Evolutionary conservation across 2,888 invertebrate species (phyloP).

Genomic region (Abrostola triplasia): DNA sequence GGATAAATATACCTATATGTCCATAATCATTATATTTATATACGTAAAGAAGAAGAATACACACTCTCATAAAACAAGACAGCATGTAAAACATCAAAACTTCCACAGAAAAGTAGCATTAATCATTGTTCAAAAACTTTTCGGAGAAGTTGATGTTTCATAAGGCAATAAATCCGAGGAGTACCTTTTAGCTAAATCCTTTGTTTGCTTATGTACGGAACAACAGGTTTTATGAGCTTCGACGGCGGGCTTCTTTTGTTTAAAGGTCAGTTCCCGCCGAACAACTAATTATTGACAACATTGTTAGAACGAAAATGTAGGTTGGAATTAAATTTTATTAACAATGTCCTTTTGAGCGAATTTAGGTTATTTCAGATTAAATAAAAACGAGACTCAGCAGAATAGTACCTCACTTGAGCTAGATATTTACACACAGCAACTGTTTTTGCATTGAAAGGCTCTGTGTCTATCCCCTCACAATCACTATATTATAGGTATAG

Average conservation of each 20-base stretch:
- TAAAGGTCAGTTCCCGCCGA: constrained; percentile 23
- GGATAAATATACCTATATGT: too few species aligned
- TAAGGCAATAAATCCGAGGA: constrained; percentile 62
- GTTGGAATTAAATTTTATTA: constrained; percentile 5
- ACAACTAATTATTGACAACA: constrained; percentile 30
- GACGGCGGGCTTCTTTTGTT: constrained; percentile 20
- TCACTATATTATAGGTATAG: too few species aligned
- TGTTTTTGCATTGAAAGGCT: too few species aligned
- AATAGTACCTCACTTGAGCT: too few species aligned
- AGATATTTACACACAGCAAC: neutral
- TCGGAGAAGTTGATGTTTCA: constrained; percentile 59
- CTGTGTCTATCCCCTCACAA: too few species aligned
- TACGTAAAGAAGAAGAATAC: neutral
- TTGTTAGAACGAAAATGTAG: constrained; percentile 1
- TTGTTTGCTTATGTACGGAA: constrained; percentile 60
- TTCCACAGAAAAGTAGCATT: constrained; percentile 40
- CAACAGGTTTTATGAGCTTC: constrained; percentile 66
- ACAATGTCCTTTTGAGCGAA: too few species aligned
- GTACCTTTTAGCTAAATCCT: constrained; percentile 56
- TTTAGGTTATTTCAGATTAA: too few species aligned
- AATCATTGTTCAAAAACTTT: constrained; percentile 49
- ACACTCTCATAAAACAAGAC: constrained; percentile 20
- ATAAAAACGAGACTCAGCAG: too few species aligned
- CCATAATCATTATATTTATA: too few species aligned
- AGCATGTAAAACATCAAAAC: constrained; percentile 17